phyloP scores from a whole-genome alignment of 2,113 vertebrate species.

The Bucco capensis region DNA sequence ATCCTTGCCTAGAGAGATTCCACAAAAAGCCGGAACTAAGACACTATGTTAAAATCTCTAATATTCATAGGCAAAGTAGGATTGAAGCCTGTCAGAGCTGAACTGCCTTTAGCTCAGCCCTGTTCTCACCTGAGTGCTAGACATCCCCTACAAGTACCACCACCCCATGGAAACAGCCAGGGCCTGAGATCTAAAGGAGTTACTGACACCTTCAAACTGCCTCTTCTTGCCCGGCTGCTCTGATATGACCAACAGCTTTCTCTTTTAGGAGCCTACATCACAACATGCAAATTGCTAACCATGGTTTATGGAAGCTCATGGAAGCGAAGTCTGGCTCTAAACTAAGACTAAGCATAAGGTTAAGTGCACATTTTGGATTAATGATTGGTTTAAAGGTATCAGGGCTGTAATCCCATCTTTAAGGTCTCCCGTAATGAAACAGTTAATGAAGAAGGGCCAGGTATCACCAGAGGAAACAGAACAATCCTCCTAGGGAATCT shows the following conservation, averaged over 20 bases:
- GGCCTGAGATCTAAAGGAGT: background rate
- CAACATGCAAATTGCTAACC: background rate
- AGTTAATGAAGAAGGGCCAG: background rate
- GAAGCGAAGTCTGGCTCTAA: background rate
- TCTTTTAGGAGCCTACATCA: background rate
- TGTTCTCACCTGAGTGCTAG: background rate
- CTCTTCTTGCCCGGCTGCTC: background rate
- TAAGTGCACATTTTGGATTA: background rate
- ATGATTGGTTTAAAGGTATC: background rate
- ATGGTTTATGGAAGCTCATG: fast-evolving
- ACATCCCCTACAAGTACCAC: background rate
- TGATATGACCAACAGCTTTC: background rate
- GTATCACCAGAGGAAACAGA: background rate
- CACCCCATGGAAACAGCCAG: background rate
- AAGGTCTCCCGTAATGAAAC: background rate
- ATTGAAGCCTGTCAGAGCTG: no score
- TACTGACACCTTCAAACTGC: background rate
- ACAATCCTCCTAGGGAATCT: background rate
- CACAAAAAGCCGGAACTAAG: background rate
- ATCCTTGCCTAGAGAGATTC: background rate
- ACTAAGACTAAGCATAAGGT: background rate
- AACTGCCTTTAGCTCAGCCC: background rate
- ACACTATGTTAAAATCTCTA: background rate
- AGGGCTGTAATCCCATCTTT: background rate
- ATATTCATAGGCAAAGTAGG: no score